Percentiles rank a stretch among this genome's conserved stretches.
phyloP scores from a whole-genome alignment of 2,888 invertebrate species.

The Meteorus cinctellus region DNA sequence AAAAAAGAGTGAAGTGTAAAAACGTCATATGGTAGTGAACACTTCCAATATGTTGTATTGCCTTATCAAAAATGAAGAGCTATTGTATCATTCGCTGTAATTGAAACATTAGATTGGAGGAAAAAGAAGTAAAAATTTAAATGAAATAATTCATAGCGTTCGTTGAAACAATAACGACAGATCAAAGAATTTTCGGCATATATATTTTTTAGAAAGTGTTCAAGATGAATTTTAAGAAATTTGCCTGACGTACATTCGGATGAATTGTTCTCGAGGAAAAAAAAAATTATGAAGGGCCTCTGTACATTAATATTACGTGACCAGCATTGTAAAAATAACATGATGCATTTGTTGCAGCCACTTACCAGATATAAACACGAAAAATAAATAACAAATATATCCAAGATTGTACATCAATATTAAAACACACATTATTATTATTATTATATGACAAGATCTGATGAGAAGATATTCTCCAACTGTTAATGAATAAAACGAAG shows the following conservation, averaged over 20 bases:
- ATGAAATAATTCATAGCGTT: constrained; percentile 33
- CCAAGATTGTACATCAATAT: constrained; percentile 64
- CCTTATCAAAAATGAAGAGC: constrained; percentile 56
- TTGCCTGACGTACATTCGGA: constrained; percentile 19
- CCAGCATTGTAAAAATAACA: constrained; percentile 51
- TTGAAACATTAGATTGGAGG: constrained; percentile 15
- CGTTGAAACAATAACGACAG: constrained; percentile 22
- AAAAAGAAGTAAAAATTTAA: constrained; percentile 31
- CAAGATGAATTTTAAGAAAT: constrained; percentile 41
- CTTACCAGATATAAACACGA: constrained; percentile 49
- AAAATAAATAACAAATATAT: constrained; percentile 53
- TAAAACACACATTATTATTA: constrained; percentile 61
- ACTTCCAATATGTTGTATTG: constrained; percentile 55
- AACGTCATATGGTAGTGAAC: constrained; percentile 48
- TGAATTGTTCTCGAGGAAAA: constrained; percentile 56
- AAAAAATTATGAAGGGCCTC: constrained; percentile 61
- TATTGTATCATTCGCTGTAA: constrained; percentile 47
- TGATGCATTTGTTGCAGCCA: constrained; percentile 58
- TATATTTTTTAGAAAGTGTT: constrained; percentile 52
- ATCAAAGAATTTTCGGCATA: constrained; percentile 37
- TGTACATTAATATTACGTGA: constrained; percentile 59
- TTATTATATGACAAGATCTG: constrained; percentile 66
- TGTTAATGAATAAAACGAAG: constrained; percentile 52
- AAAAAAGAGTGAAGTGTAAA: constrained; percentile 37
- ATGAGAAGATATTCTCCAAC: constrained; percentile 67